Evolutionary conservation across 1,140 invertebrate species (phyloP).

Genomic region (Steinernema khuongi): DNA sequence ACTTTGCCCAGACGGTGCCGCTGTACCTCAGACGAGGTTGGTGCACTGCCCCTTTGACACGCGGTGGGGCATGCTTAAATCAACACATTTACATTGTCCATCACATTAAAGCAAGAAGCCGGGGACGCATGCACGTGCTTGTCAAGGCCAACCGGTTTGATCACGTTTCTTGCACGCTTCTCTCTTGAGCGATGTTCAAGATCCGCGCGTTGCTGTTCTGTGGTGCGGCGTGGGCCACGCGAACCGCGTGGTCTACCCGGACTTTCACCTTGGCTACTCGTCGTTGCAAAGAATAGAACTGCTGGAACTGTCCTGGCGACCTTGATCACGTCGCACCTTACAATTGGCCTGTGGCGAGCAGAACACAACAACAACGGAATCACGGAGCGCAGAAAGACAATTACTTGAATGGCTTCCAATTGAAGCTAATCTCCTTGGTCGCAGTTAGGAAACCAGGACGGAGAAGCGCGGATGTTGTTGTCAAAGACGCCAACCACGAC

Average conservation of each 20-base stretch:
- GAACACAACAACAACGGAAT: background rate
- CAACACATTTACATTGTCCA: background rate
- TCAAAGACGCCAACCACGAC: background rate
- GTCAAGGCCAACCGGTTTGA: background rate
- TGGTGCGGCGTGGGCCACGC: background rate
- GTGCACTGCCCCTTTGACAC: background rate
- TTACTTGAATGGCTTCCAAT: conserved; percentile 13
- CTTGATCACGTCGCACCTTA: background rate
- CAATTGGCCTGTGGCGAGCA: background rate
- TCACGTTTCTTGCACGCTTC: conserved; percentile 3
- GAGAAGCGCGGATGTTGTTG: background rate
- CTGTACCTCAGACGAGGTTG: background rate
- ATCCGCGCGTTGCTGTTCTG: background rate
- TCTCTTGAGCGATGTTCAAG: background rate
- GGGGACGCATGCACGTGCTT: background rate
- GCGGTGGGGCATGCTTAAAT: conserved; percentile 6
- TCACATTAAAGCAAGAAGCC: background rate
- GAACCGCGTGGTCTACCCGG: background rate
- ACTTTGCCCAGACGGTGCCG: too few species aligned
- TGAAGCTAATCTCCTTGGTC: background rate
- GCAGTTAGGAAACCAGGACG: background rate
- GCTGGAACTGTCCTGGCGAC: background rate
- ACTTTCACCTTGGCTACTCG: background rate
- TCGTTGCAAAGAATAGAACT: background rate
- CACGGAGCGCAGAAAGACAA: background rate